These are phyloP conservation scores for Chionis minor DNA, from an alignment of 2,113 vertebrate genomes.

Conservation along the genomic window DNA sequence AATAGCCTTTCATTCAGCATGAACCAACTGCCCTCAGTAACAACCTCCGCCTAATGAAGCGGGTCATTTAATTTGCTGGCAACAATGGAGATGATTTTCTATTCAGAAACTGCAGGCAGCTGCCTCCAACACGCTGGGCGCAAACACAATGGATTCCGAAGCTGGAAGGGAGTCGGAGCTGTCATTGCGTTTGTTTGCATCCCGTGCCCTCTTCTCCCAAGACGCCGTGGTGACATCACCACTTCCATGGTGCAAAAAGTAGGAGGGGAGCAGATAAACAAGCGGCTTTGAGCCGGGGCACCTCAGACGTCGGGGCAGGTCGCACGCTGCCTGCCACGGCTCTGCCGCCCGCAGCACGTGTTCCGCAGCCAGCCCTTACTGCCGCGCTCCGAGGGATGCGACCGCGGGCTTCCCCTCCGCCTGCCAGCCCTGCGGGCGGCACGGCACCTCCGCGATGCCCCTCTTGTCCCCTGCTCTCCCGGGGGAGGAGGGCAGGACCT, in stretches of 20 bases:
- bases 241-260: not conserved
- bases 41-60: conserved; percentile 59
- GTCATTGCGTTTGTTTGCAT: not conserved
- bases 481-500: not conserved
- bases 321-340: too few relatives aligned
- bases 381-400: not conserved
- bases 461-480: not conserved
- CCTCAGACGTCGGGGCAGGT: not conserved
- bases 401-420: not conserved
- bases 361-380: accelerated
- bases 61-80: conserved; percentile 60
- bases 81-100: conserved; percentile 62
- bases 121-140: conserved; percentile 25
- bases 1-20: conserved; percentile 57
- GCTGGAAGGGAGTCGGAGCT: conserved; percentile 15
- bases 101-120: conserved; percentile 56
- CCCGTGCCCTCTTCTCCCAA: not conserved
- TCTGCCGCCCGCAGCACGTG: not conserved
- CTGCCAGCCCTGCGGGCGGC: not conserved
- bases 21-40: conserved; percentile 54
- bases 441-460: not conserved
- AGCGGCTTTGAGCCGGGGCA: not conserved
- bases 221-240: not conserved
- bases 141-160: conserved; percentile 53
- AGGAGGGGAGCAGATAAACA: not conserved